Evolutionary conservation across 2,113 vertebrate genomes (phyloP).

Genomic region (Shinisaurus crocodilurus): DNA sequence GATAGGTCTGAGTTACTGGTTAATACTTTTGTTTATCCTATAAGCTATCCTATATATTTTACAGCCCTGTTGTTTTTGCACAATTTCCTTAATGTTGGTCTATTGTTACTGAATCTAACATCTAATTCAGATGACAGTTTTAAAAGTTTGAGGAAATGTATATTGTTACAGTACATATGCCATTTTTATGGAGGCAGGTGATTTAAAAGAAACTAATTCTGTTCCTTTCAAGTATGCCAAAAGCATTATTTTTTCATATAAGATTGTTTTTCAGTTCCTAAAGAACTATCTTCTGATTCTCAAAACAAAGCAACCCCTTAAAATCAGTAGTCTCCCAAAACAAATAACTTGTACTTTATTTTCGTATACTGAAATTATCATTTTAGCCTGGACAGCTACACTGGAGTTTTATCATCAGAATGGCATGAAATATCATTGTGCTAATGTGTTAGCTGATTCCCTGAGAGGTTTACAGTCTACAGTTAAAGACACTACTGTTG

Average conservation of each 20-base stretch:
- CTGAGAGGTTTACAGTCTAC: conserved; percentile 43
- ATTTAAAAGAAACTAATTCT: neutral
- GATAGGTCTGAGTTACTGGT: neutral
- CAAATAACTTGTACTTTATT: conserved; percentile 33
- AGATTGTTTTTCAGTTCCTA: neutral
- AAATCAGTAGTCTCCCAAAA: neutral
- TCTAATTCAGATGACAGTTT: neutral
- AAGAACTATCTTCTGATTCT: neutral
- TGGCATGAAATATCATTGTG: conserved; percentile 54
- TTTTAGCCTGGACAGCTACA: conserved; percentile 62
- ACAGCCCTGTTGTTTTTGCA: neutral
- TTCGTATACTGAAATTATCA: conserved; percentile 61
- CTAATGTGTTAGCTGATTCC: conserved; percentile 53
- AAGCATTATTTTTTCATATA: neutral
- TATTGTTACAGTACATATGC: neutral
- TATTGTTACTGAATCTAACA: neutral
- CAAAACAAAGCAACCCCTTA: conserved; percentile 2
- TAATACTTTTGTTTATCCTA: neutral
- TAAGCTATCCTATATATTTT: neutral
- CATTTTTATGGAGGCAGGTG: neutral
- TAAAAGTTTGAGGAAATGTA: neutral
- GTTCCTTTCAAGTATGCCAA: neutral
- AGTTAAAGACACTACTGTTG: conserved; percentile 39
- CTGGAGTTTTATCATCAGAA: conserved; percentile 32
- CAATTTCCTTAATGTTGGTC: neutral